Evolutionary conservation across 2,888 invertebrate species (phyloP).

Genomic region (Idaea biselata): DNA sequence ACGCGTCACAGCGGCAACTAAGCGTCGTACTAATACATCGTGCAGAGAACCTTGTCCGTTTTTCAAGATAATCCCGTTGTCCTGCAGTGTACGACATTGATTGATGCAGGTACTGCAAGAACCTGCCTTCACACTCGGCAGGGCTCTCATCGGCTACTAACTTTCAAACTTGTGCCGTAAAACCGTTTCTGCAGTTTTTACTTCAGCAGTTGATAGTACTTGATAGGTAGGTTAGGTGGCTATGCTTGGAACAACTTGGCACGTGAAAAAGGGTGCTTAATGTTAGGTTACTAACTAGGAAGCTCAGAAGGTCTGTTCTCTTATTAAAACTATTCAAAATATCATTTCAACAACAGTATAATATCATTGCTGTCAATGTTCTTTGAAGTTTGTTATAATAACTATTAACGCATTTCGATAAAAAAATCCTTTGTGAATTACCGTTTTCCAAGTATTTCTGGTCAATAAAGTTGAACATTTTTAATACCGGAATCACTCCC

Average conservation of each 20-base stretch:
- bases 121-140: constrained; percentile 47
- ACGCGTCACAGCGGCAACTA: too few species aligned
- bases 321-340: too few species aligned
- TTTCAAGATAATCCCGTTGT: constrained; percentile 52
- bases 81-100: constrained; percentile 63
- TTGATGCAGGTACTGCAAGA: constrained; percentile 72
- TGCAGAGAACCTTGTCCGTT: constrained; percentile 31
- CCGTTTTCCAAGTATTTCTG: too few species aligned
- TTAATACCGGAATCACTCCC: too few species aligned
- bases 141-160: constrained; percentile 22
- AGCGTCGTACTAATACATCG: constrained; percentile 2
- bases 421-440: too few species aligned
- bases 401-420: too few species aligned
- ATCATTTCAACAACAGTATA: too few species aligned
- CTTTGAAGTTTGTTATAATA: too few species aligned
- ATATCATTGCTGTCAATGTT: too few species aligned
- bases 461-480: too few species aligned
- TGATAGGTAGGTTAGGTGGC: neutral
- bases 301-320: neutral
- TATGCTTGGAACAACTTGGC: neutral
- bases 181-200: neutral
- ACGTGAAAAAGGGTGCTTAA: neutral
- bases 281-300: neutral
- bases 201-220: neutral
- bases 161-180: constrained; percentile 20